phyloP scores from a whole-genome alignment of 1,140 invertebrate genomes.

The Oedothorax gibbosus region DNA sequence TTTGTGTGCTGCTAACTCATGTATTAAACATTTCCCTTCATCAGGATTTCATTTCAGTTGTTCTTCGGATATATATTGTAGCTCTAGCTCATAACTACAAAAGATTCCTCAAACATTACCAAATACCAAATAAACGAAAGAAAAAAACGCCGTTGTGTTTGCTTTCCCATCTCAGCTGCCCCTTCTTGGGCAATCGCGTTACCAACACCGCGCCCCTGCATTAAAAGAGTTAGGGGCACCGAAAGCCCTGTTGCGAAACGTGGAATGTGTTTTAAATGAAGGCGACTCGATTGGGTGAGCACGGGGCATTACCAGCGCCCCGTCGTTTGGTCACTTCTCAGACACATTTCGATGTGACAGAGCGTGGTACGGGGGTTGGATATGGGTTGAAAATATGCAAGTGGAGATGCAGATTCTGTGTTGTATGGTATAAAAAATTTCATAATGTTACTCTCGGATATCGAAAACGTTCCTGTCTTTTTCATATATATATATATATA shows the following conservation, averaged over 20 bases:
- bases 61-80: too few species aligned
- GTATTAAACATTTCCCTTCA: too few species aligned
- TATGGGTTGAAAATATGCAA: too few species aligned
- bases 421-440: too few species aligned
- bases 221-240: conserved; percentile 36
- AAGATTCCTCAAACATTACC: not conserved
- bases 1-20: too few species aligned
- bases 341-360: conserved; percentile 41
- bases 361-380: not conserved
- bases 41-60: too few species aligned
- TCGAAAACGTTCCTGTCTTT: too few species aligned
- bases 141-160: not conserved
- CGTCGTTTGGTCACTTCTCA: conserved; percentile 45
- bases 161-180: not conserved
- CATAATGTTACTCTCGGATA: too few species aligned
- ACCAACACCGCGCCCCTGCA: not conserved
- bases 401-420: too few species aligned
- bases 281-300: conserved; percentile 51
- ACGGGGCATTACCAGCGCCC: conserved; percentile 34
- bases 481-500: too few species aligned
- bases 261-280: conserved; percentile 57
- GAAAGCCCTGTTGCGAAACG: conserved; percentile 42
- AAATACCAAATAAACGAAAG: not conserved
- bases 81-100: too few species aligned
- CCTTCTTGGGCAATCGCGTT: conserved; percentile 21